A percentile compares a stretch with the other conserved stretches of the same genome.
These are phyloP conservation scores for Oncorhynchus nerka DNA, from an alignment of 2,113 vertebrate species.

Conservation along the genomic window DNA sequence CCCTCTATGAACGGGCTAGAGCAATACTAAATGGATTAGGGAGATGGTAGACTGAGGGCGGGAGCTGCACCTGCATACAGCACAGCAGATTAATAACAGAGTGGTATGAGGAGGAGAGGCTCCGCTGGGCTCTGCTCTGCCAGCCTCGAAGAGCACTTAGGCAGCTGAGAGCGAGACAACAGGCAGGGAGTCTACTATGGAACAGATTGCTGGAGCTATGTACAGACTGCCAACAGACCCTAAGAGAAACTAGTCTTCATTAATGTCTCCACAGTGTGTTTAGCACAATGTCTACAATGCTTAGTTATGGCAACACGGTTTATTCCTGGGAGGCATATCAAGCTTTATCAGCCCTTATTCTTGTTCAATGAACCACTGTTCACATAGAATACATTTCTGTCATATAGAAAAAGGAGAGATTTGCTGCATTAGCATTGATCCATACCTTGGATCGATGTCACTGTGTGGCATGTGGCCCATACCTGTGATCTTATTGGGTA, in stretches of 20 bases:
- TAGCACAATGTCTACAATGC: background rate
- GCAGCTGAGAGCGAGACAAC: slow-evolving; percentile 58
- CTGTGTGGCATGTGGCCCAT: slow-evolving; percentile 1
- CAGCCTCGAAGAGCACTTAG: slow-evolving; percentile 60
- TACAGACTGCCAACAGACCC: slow-evolving; percentile 27
- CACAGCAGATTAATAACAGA: slow-evolving; percentile 70
- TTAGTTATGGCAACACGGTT: background rate
- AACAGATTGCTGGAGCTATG: background rate
- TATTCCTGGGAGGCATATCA: no score
- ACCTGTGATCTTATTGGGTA: slow-evolving; percentile 19
- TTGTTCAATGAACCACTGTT: no score
- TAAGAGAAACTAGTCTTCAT: background rate
- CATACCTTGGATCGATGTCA: background rate
- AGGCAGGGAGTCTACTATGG: slow-evolving; percentile 2
- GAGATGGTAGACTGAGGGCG: slow-evolving; percentile 27
- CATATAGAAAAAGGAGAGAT: background rate
- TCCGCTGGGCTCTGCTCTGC: slow-evolving; percentile 33
- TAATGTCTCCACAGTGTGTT: background rate
- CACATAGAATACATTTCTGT: no score
- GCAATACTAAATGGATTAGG: slow-evolving; percentile 60
- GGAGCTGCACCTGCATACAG: slow-evolving; percentile 61
- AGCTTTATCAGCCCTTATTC: no score
- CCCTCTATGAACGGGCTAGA: slow-evolving; percentile 28
- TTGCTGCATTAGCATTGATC: background rate
- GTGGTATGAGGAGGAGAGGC: slow-evolving; percentile 38